A percentile compares a stretch with the other conserved stretches of the same genome.
Conservation (phyloP, 2,888 invertebrate genomes). For the Eubasilissa splendida region DNA sequence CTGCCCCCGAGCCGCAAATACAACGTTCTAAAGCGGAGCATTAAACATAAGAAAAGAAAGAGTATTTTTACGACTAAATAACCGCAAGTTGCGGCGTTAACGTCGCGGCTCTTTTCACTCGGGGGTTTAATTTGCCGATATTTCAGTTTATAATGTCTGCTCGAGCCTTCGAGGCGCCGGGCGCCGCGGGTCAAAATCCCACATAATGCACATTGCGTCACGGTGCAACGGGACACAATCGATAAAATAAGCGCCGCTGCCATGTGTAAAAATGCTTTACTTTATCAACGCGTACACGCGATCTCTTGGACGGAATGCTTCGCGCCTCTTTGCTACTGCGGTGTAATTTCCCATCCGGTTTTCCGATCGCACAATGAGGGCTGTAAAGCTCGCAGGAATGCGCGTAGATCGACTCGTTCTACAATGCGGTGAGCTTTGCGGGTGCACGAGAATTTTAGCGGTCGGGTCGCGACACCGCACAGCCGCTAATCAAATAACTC, state of each 20-base stretch:
- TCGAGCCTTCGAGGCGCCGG: constrained; percentile 8
- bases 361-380: neutral
- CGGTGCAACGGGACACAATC: constrained; percentile 26
- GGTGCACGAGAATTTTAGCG: constrained; percentile 1
- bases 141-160: neutral
- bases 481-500: constrained; percentile 1
- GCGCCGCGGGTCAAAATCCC: constrained; percentile 33
- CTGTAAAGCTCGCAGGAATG: neutral
- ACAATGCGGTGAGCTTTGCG: constrained; percentile 11
- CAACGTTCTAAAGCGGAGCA: too few relatives aligned
- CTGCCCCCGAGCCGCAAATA: constrained; percentile 1
- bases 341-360: neutral
- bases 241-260: neutral
- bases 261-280: neutral
- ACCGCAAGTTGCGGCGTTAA: too few relatives aligned
- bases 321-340: neutral
- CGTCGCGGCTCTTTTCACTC: too few relatives aligned
- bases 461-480: neutral
- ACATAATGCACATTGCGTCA: constrained; percentile 38
- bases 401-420: constrained; percentile 11
- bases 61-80: too few relatives aligned
- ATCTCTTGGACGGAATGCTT: neutral
- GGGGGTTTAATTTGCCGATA: too few relatives aligned
- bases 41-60: too few relatives aligned
- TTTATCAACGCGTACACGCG: neutral